Evolutionary conservation across 1,140 invertebrate species (phyloP).

Genomic region (Oncopodura yosiiana): DNA sequence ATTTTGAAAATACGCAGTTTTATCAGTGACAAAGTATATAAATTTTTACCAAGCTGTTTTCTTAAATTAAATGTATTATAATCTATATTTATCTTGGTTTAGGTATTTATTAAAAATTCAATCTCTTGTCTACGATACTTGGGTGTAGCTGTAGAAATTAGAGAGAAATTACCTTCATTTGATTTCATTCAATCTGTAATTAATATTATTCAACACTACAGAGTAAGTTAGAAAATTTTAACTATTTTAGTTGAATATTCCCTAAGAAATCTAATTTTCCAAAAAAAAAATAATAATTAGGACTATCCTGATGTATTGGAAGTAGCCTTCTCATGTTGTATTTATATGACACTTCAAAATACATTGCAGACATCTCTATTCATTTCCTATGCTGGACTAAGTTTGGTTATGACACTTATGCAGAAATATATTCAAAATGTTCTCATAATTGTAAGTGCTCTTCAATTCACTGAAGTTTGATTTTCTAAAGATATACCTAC

Average conservation of each 20-base stretch:
- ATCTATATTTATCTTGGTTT: too few species aligned
- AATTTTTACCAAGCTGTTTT: background rate
- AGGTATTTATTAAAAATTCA: slow-evolving; percentile 18
- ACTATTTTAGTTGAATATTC: background rate
- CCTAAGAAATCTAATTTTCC: too few species aligned
- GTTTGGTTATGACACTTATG: slow-evolving; percentile 11
- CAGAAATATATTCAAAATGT: background rate
- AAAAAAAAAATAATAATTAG: too few species aligned
- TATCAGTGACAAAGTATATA: background rate
- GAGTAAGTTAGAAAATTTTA: slow-evolving; percentile 4
- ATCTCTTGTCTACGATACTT: slow-evolving; percentile 17
- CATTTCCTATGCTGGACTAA: slow-evolving; percentile 7
- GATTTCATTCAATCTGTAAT: slow-evolving; percentile 9
- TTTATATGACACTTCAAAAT: slow-evolving; percentile 13
- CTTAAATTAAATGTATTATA: too few species aligned
- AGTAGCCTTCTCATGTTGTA: slow-evolving; percentile 13
- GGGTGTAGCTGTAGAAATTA: background rate
- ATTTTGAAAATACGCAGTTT: background rate
- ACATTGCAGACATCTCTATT: slow-evolving; percentile 8
- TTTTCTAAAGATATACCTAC: background rate
- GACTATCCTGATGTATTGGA: slow-evolving; percentile 11
- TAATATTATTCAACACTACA: slow-evolving; percentile 2
- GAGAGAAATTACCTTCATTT: slow-evolving; percentile 1
- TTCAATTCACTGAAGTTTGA: background rate
- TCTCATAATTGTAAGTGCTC: slow-evolving; percentile 11